Evolutionary conservation across 2,888 invertebrate genomes (phyloP), one percentile per base, ranked within the genome.

Genomic region (Eustalomyia histrio): DNA sequence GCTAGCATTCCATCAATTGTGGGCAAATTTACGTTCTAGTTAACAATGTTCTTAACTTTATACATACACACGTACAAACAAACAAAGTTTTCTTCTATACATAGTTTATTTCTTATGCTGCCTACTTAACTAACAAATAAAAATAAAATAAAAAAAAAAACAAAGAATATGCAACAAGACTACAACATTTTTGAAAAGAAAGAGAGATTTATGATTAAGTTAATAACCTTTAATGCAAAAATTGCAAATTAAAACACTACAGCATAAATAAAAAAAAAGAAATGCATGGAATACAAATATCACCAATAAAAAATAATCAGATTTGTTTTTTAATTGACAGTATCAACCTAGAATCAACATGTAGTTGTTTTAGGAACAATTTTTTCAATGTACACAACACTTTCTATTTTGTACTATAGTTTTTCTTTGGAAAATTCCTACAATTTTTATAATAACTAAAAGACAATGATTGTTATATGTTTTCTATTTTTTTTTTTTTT

Each of bases 1-100:
- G 65, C 73, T 60, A 57, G 76, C 81, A 84, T 84, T 83, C 84
- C 83, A 83, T 83, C 84, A 83, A 80, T 74, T 83, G 80, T 75
- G 78, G 76, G 76, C 64, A 80, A 80, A 80, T 80, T 80, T 80
- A 76, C 72, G 76, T 80, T 76, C 73, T 80, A 73, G 64, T 73
- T 76, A 76, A 73, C 78, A 73, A 79, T 79, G 67, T 50, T 53
- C 8, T 60, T n/a, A 72, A 78, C 58, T 71, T 29, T 21, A 21
- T 3, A 21, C 21, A 21, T 21, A 21, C 21, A 21, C 2, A 21
- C 21, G 4, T 21, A 21, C 21, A 21, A 21, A 21, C 21, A 21
- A 21, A 21, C 21, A 21, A 2, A 21, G 21, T 2, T 29, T 29
- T 29, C 29, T 6, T 6, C 29, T 7, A 6, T n/a, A n/a, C n/a